phyloP scores from a whole-genome alignment of 2,888 invertebrate genomes.

The Pristionchus entomophagus region DNA sequence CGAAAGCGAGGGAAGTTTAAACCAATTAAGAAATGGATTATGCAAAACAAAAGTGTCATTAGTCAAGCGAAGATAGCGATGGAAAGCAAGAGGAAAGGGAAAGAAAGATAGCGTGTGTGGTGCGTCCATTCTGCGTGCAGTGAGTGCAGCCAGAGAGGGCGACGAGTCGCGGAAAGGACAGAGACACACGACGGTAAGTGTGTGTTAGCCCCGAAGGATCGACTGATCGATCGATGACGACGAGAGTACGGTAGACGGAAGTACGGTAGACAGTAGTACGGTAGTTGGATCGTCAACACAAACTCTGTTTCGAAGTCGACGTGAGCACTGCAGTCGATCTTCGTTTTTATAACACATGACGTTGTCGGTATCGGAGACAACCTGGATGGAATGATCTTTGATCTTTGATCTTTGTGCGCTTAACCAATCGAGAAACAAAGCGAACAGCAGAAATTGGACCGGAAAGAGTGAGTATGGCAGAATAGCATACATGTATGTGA shows the following conservation, averaged over 20 bases:
- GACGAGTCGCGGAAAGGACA: slow-evolving; percentile 7
- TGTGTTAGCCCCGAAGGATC: not conserved
- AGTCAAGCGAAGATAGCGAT: slow-evolving; percentile 31
- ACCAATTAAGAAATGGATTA: slow-evolving; percentile 27
- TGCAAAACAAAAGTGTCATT: slow-evolving; percentile 14
- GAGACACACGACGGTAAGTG: not conserved
- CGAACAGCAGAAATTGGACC: not conserved
- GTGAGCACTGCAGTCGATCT: slow-evolving; percentile 8
- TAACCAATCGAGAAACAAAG: not conserved
- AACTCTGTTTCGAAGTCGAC: slow-evolving; percentile 37
- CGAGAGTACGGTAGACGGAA: slow-evolving; percentile 1
- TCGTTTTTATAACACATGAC: slow-evolving; percentile 34
- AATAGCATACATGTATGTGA: too few species aligned
- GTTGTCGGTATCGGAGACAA: not conserved
- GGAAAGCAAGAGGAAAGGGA: slow-evolving; percentile 1
- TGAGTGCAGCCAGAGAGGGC: slow-evolving; percentile 35
- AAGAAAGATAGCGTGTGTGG: not conserved
- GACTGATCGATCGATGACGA: slow-evolving; percentile 41
- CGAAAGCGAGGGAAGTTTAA: slow-evolving; percentile 17
- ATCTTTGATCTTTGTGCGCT: slow-evolving; percentile 21
- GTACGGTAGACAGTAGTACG: too few species aligned
- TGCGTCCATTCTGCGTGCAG: slow-evolving; percentile 34
- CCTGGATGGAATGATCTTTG: slow-evolving; percentile 7
- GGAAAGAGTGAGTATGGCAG: slow-evolving; percentile 1
- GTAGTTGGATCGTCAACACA: too few species aligned